Percentiles rank a stretch among this genome's conserved stretches.
Evolutionary conservation across 2,113 vertebrate genomes (phyloP).

Genomic region (Triplophysa rosa): DNA sequence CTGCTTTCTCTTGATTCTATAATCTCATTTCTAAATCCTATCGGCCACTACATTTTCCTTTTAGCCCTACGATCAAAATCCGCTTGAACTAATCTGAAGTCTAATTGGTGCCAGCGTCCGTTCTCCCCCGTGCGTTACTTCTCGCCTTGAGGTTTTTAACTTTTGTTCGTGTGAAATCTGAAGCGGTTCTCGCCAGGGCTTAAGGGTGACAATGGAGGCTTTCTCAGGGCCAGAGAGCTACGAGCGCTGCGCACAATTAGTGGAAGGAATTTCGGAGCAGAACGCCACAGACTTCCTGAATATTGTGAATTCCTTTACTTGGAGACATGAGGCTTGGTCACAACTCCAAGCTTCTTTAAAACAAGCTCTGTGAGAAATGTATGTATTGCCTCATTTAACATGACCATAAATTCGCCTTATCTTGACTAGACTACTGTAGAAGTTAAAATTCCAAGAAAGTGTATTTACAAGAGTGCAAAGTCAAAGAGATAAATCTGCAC

Average conservation of each 20-base stretch:
- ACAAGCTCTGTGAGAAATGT: no score
- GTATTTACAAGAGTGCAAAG: background rate
- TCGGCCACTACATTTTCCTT: slow-evolving; percentile 68
- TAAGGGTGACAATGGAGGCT: slow-evolving; percentile 56
- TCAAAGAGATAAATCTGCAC: slow-evolving; percentile 25
- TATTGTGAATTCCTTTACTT: slow-evolving; percentile 55
- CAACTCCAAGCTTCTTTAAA: background rate
- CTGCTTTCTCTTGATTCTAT: slow-evolving; percentile 70
- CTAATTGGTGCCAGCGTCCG: slow-evolving; percentile 71
- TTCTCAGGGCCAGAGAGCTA: slow-evolving; percentile 62
- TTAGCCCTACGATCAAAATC: slow-evolving; percentile 78
- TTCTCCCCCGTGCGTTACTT: slow-evolving; percentile 42
- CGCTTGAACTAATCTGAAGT: slow-evolving; percentile 78
- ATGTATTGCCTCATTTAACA: background rate
- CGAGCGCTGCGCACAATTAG: slow-evolving; percentile 67
- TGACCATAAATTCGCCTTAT: background rate
- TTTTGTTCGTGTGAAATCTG: slow-evolving; percentile 61
- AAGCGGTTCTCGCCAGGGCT: slow-evolving; percentile 60
- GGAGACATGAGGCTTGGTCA: background rate
- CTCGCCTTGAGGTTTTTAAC: slow-evolving; percentile 34
- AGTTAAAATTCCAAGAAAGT: background rate
- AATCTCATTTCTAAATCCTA: slow-evolving; percentile 84
- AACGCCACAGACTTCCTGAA: slow-evolving; percentile 65
- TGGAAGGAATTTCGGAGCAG: slow-evolving; percentile 72
- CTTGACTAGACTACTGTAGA: background rate